Evolutionary conservation across 2,113 vertebrate genomes (phyloP).

Genomic region (Syrrhaptes paradoxus): DNA sequence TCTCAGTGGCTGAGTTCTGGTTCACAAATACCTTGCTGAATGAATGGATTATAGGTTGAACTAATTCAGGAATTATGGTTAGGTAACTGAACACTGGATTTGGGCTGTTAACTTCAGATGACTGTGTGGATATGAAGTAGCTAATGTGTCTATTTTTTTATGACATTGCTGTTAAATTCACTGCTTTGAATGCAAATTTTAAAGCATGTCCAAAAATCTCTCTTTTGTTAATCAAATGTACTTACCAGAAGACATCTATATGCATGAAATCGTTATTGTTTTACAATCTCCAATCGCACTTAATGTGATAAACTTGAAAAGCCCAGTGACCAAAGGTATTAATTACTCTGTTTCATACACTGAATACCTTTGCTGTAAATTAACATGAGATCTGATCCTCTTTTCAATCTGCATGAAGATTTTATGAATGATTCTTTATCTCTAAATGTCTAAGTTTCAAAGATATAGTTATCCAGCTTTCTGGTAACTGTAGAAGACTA

Average conservation of each 20-base stretch:
- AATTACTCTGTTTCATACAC: background rate
- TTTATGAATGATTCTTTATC: background rate
- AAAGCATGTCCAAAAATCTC: background rate
- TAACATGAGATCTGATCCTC: background rate
- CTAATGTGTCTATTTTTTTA: background rate
- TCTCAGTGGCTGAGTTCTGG: background rate
- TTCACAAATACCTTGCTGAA: background rate
- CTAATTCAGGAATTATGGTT: background rate
- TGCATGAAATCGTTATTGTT: background rate
- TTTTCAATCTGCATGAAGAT: background rate
- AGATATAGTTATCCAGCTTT: background rate
- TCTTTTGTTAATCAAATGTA: background rate
- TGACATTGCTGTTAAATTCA: background rate
- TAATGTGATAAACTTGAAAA: background rate
- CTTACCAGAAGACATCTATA: background rate
- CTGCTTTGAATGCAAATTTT: background rate
- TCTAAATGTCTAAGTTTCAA: conserved; percentile 2
- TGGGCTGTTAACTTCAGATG: background rate
- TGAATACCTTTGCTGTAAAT: background rate
- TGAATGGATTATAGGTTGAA: background rate
- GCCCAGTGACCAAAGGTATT: background rate
- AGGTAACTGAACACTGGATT: background rate
- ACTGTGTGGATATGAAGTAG: background rate
- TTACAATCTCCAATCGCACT: background rate
- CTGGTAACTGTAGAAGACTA: background rate